A percentile compares a stretch with the other conserved stretches of the same genome.
phyloP scores from a whole-genome alignment of 2,888 invertebrate genomes.

The Drosophila percnosoma region DNA sequence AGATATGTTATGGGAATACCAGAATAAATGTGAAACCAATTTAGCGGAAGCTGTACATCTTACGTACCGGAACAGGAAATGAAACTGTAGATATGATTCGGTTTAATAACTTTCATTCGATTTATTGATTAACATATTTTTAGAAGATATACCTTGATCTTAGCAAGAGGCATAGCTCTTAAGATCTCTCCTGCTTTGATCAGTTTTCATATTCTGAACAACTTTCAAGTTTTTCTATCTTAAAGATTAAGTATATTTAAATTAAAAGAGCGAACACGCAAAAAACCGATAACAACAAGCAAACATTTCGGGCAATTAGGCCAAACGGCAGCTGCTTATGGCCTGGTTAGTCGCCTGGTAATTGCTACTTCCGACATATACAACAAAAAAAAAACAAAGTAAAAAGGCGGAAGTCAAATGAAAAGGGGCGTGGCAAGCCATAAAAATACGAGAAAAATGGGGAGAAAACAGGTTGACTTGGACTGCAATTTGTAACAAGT shows the following conservation, averaged over 20 bases:
- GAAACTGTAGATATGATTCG: not conserved
- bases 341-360: slow-evolving; percentile 42
- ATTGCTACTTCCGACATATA: slow-evolving; percentile 71
- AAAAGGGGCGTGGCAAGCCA: slow-evolving; percentile 33
- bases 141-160: no score
- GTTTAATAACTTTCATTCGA: not conserved
- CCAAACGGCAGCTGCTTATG: slow-evolving; percentile 2
- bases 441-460: slow-evolving; percentile 20
- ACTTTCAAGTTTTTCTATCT: not conserved
- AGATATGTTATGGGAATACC: fast-evolving
- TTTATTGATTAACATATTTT: no score
- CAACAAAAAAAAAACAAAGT: slow-evolving; percentile 5
- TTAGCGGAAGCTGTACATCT: not conserved
- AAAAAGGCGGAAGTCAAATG: slow-evolving; percentile 41
- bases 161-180: no score
- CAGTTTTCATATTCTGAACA: no score
- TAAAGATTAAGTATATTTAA: not conserved
- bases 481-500: slow-evolving; percentile 75
- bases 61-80: not conserved
- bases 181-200: no score
- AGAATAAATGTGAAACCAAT: not conserved
- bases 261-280: not conserved
- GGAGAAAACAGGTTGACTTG: slow-evolving; percentile 60
- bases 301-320: slow-evolving; percentile 31
- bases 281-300: slow-evolving; percentile 9